Evolutionary conservation across 2,797 vertebrate genomes (phyloP).

Genomic region (Sarcophilus harrisii): DNA sequence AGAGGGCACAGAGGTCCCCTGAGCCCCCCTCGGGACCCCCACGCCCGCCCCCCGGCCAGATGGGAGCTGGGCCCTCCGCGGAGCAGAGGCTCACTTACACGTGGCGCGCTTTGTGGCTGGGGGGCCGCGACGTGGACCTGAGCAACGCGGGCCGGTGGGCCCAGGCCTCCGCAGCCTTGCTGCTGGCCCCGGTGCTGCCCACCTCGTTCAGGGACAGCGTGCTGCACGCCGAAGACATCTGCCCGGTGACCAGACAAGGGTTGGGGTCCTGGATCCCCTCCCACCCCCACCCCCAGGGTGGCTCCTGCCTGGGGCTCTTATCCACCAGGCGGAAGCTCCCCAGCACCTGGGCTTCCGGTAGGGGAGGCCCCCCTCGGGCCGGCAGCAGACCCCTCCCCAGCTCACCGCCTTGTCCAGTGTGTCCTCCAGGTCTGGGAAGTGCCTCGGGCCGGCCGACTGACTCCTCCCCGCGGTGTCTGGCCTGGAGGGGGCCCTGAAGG

Average conservation of each 20-base stretch:
- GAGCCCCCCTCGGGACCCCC: not conserved
- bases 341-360: not conserved
- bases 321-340: not conserved
- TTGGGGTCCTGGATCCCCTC: too few species aligned
- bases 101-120: rapidly evolving
- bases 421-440: not conserved
- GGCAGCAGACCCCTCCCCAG: slow-evolving; percentile 8
- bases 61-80: too few species aligned
- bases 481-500: not conserved
- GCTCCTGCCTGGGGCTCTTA: not conserved
- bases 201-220: rapidly evolving
- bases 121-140: not conserved
- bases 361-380: too few species aligned
- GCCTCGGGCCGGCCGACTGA: not conserved
- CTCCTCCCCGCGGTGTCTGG: not conserved
- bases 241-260: too few species aligned
- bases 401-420: not conserved
- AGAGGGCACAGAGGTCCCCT: not conserved
- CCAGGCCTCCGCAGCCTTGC: slow-evolving; percentile 14
- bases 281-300: not conserved
- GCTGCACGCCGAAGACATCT: too few species aligned
- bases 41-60: not conserved
- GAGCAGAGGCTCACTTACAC: not conserved
- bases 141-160: slow-evolving; percentile 38
- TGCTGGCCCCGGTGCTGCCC: not conserved